Evolutionary conservation across 2,888 invertebrate species (phyloP).

Genomic region (Agrilus cyanescens): DNA sequence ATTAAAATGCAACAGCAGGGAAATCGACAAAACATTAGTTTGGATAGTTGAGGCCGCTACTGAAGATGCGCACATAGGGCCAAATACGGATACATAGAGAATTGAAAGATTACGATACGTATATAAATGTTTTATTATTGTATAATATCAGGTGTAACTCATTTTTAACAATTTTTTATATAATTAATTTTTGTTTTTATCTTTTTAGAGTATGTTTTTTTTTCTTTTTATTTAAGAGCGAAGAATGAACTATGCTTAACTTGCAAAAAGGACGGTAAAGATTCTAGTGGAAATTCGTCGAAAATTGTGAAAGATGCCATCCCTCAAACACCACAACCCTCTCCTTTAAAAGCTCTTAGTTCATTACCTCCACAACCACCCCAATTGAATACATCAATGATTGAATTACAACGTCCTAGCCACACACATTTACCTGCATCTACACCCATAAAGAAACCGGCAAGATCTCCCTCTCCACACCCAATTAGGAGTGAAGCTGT

Average conservation of each 20-base stretch:
- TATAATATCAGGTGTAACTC: too few relatives aligned
- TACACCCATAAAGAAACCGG: constrained; percentile 4
- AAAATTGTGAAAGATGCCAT: constrained; percentile 1
- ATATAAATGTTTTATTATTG: too few relatives aligned
- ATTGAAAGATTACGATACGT: too few relatives aligned
- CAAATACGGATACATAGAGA: too few relatives aligned
- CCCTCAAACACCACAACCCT: constrained; percentile 2
- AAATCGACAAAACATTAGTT: too few relatives aligned
- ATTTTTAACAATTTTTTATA: constrained; percentile 8
- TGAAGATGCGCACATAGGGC: too few relatives aligned
- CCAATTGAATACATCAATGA: constrained; percentile 1
- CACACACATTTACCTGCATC: not conserved
- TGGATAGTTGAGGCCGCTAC: too few relatives aligned
- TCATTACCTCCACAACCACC: constrained; percentile 10
- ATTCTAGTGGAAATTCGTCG: not conserved
- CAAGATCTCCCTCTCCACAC: constrained; percentile 16
- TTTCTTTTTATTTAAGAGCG: constrained; percentile 25
- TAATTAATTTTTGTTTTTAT: constrained; percentile 15
- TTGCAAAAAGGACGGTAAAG: not conserved
- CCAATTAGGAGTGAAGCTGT: constrained; percentile 10
- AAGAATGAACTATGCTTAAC: too few relatives aligned
- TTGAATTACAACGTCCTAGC: not conserved
- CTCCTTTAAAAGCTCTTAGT: constrained; percentile 6
- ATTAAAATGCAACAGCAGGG: too few relatives aligned
- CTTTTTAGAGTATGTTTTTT: constrained; percentile 12